These are phyloP conservation scores for Zophobas atratus DNA, from an alignment of 1,140 invertebrate genomes.

Conservation along the genomic window DNA sequence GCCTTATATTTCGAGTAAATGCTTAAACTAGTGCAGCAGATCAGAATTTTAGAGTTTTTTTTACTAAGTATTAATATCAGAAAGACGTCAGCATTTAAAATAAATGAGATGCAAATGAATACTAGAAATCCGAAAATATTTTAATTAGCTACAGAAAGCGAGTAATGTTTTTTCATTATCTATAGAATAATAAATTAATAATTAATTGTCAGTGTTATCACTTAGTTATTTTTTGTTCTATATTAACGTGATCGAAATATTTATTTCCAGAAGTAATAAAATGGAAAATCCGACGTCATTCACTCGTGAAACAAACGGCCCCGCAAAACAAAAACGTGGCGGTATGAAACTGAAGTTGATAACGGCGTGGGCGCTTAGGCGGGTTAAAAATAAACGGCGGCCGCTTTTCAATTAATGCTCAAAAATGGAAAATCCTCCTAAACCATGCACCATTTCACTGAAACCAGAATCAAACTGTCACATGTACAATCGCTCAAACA, in stretches of 20 bases:
- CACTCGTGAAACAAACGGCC: constrained; percentile 24
- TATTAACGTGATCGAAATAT: background rate
- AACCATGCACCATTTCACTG: constrained; percentile 63
- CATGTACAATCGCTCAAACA: constrained; percentile 56
- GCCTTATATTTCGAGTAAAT: too few relatives aligned
- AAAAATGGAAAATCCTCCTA: constrained; percentile 65
- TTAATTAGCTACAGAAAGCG: too few relatives aligned
- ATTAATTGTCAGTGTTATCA: too few relatives aligned
- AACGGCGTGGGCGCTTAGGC: constrained; percentile 45
- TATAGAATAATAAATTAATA: too few relatives aligned
- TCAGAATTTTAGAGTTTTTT: too few relatives aligned
- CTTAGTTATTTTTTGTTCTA: too few relatives aligned
- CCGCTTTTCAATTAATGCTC: constrained; percentile 64
- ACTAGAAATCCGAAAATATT: too few relatives aligned
- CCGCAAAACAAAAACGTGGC: constrained; percentile 23
- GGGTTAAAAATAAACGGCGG: constrained; percentile 59
- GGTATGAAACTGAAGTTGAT: constrained; percentile 48
- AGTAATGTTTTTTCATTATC: too few relatives aligned
- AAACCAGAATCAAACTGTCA: constrained; percentile 63
- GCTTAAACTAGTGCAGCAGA: too few relatives aligned
- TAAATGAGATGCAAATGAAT: too few relatives aligned
- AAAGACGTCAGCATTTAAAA: too few relatives aligned
- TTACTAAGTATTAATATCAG: too few relatives aligned
- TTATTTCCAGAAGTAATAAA: background rate
- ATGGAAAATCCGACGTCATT: constrained; percentile 10